These are phyloP conservation scores for Macrotis lagotis DNA, from an alignment of 2,113 vertebrate species.

Conservation along the genomic window DNA sequence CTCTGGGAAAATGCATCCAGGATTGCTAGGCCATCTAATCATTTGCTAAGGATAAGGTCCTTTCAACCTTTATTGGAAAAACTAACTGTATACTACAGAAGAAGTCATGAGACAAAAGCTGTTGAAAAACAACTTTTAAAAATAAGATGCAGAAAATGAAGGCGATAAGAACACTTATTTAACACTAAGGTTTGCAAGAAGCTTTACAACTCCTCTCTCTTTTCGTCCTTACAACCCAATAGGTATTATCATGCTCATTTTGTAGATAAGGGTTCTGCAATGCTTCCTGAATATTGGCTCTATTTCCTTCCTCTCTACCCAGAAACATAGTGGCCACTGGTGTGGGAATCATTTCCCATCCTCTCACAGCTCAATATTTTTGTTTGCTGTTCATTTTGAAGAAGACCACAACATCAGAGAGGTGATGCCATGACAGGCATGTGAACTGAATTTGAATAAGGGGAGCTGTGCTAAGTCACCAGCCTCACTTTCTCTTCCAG, in stretches of 20 bases:
- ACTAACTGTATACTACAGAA: not conserved
- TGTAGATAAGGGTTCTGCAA: not conserved
- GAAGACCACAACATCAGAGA: too few relatives aligned
- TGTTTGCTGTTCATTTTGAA: too few relatives aligned
- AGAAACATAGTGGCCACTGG: not conserved
- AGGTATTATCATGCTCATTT: not conserved
- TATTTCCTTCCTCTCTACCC: not conserved
- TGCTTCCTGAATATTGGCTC: not conserved
- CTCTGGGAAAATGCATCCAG: constrained; percentile 93
- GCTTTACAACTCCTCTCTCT: not conserved
- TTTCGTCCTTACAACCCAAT: not conserved
- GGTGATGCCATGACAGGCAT: too few relatives aligned
- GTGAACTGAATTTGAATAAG: too few relatives aligned
- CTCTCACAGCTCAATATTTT: not conserved
- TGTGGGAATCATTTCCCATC: not conserved
- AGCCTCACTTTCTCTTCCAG: too few relatives aligned
- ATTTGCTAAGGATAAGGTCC: constrained; percentile 81
- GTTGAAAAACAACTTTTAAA: not conserved
- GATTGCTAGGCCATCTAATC: constrained; percentile 94
- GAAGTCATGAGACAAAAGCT: not conserved
- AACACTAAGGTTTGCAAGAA: not conserved
- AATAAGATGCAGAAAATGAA: not conserved
- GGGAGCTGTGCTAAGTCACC: too few relatives aligned
- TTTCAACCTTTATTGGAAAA: not conserved
- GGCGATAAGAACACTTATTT: not conserved